Percentiles rank a stretch among this genome's conserved stretches.
Conservation (phyloP, 2,797 vertebrate genomes). For the Lutjanus argentimaculatus region DNA sequence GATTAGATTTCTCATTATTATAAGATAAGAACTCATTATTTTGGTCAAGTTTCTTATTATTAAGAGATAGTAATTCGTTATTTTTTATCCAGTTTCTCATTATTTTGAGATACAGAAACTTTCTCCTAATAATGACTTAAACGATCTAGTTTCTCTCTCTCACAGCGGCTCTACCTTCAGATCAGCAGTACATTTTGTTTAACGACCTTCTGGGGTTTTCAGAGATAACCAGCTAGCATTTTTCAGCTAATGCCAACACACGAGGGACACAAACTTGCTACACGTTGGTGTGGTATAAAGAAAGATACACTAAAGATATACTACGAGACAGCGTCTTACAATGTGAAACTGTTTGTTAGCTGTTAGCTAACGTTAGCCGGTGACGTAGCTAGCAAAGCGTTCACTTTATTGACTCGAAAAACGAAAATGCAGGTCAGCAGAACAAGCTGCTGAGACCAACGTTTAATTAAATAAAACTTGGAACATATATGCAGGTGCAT, state of each 20-base stretch:
- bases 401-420: neutral
- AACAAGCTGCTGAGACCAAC: rapidly evolving
- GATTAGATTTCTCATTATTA: no score
- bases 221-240: neutral
- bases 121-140: no score
- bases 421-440: neutral
- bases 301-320: no score
- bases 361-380: conserved; percentile 6
- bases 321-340: neutral
- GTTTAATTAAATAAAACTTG: rapidly evolving
- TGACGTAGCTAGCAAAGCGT: neutral
- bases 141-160: no score
- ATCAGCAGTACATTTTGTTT: neutral
- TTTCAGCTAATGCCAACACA: neutral
- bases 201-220: neutral
- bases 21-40: no score
- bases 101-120: no score
- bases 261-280: no score
- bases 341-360: no score
- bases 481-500: rapidly evolving
- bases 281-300: no score
- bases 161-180: neutral
- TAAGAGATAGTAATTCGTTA: no score
- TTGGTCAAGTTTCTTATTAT: no score
- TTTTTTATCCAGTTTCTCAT: no score